phyloP scores from a whole-genome alignment of 1,140 invertebrate species.

The Scaptomyza graminum region DNA sequence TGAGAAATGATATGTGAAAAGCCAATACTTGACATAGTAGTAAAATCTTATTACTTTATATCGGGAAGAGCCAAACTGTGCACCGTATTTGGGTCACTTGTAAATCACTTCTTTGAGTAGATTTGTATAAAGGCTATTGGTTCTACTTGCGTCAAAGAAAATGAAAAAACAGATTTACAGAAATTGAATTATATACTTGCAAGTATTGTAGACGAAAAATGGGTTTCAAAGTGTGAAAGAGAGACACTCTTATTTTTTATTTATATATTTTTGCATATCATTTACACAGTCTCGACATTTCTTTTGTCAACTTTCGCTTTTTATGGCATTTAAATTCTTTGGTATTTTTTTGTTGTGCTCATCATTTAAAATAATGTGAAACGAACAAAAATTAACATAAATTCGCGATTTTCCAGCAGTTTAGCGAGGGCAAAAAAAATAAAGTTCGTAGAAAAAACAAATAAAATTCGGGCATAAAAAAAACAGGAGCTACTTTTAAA shows the following conservation, averaged over 20 bases:
- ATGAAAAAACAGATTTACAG: slow-evolving; percentile 6
- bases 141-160: not conserved
- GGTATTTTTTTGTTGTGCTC: slow-evolving; percentile 29
- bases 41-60: slow-evolving; percentile 69
- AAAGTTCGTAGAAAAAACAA: slow-evolving; percentile 45
- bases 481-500: not conserved
- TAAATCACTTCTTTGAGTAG: slow-evolving; percentile 67
- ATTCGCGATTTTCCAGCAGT: slow-evolving; percentile 69
- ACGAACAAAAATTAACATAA: slow-evolving; percentile 70
- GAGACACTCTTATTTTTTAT: not conserved
- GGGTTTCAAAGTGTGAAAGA: not conserved
- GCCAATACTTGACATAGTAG: slow-evolving; percentile 29
- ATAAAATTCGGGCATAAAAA: slow-evolving; percentile 32
- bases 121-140: slow-evolving; percentile 63
- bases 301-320: slow-evolving; percentile 50
- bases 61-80: not conserved
- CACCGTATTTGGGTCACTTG: slow-evolving; percentile 26
- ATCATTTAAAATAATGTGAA: slow-evolving; percentile 73
- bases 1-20: slow-evolving; percentile 45
- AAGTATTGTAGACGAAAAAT: slow-evolving; percentile 2
- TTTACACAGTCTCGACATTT: slow-evolving; percentile 39
- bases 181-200: slow-evolving; percentile 40
- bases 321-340: slow-evolving; percentile 75
- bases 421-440: slow-evolving; percentile 47
- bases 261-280: slow-evolving; percentile 15